Evolutionary conservation across 1,140 invertebrate species (phyloP).

Genomic region (Cherax quadricarinatus): DNA sequence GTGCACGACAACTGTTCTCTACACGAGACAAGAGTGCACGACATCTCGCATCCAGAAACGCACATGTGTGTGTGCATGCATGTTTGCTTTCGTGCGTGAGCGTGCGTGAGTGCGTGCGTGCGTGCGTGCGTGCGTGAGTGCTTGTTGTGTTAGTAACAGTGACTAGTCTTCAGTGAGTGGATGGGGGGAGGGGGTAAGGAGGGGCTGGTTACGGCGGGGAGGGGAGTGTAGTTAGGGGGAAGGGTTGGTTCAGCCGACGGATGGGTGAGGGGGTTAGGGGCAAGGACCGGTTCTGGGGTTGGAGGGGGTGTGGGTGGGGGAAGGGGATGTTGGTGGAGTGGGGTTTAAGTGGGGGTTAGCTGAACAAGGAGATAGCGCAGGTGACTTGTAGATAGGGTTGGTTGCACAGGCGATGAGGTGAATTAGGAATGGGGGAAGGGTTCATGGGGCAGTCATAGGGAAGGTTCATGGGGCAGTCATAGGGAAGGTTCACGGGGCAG

Average conservation of each 20-base stretch:
- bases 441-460: no score
- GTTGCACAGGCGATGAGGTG: no score
- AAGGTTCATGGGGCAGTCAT: no score
- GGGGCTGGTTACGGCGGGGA: not conserved
- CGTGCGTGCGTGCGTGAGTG: not conserved
- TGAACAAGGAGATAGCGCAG: not conserved
- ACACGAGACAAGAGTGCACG: not conserved
- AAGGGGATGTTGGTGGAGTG: not conserved
- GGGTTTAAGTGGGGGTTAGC: conserved; percentile 5
- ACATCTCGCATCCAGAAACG: no score
- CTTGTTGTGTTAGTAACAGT: not conserved
- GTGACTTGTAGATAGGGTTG: not conserved
- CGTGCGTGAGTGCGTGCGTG: not conserved
- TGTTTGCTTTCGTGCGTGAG: not conserved
- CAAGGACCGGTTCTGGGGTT: not conserved
- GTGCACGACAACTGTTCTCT: no score
- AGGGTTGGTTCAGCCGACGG: not conserved
- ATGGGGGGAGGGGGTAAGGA: not conserved
- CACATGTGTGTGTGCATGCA: no score
- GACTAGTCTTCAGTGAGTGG: no score
- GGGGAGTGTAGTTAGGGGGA: not conserved
- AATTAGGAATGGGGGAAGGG: no score
- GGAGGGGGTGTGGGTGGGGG: not conserved
- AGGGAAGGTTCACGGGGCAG: no score
- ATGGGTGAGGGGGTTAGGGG: not conserved